A percentile compares a stretch with the other conserved stretches of the same genome.
Evolutionary conservation across 2,888 invertebrate species (phyloP).

Genomic region (Lasioglossum vierecki): DNA sequence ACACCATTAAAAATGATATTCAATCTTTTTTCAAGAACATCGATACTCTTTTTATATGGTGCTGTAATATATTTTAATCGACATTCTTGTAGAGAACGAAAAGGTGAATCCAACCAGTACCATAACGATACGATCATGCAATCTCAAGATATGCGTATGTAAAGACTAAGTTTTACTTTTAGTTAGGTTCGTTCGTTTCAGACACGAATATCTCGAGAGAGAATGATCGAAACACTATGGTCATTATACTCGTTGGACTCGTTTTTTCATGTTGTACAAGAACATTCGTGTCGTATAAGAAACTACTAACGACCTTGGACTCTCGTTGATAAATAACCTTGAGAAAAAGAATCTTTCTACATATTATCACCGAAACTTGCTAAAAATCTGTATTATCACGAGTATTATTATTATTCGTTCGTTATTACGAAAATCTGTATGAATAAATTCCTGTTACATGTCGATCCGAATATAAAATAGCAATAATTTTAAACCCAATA

Average conservation of each 20-base stretch:
- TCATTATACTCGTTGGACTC: not conserved
- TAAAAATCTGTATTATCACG: not conserved
- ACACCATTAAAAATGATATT: not conserved
- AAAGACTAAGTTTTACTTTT: no score
- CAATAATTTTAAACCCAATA: no score
- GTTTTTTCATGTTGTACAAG: not conserved
- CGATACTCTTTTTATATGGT: not conserved
- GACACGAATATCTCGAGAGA: not conserved
- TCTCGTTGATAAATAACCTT: not conserved
- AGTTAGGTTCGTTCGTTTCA: not conserved
- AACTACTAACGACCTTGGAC: not conserved
- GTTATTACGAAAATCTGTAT: not conserved
- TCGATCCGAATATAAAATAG: not conserved
- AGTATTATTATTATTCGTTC: no score
- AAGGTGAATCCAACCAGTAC: no score
- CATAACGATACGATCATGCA: no score
- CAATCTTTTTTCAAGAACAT: not conserved
- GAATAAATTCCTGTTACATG: not conserved
- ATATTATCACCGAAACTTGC: no score
- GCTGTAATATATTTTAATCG: no score
- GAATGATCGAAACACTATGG: not conserved
- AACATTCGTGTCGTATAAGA: not conserved
- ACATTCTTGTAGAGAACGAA: no score
- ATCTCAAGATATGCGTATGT: no score
- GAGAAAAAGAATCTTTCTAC: no score